Evolutionary conservation across 2,113 vertebrate species (phyloP), one percentile per base, ranked within the genome.

Genomic region (Gavia stellata): DNA sequence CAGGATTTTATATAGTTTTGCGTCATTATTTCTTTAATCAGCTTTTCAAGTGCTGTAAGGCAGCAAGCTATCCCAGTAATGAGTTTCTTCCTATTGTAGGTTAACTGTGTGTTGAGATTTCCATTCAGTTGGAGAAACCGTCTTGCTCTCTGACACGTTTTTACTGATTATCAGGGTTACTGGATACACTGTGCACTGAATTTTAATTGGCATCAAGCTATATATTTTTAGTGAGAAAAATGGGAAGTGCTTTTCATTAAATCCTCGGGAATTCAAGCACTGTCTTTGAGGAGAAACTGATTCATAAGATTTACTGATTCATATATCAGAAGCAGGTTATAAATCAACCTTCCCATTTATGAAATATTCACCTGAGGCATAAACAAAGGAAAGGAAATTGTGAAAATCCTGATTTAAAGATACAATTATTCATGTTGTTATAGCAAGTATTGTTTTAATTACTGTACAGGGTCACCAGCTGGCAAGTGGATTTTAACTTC

Each of bases 81-180:
- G 97, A 97, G 94, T 98, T 96, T 97, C 88, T 94, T 96, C 92
- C 94, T 97, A 94, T 95, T 97, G 95, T 96, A 97, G 96, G 97
- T 96, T 97, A 97, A 97, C 96, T 96, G 88, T 96, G 97, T 95
- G 86, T 95, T 98, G 97, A 97, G 96, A 96, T 97, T 95, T 94
- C 96, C 87, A 92, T 97, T 97, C 93, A 56, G 92, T 93, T 97
- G 84, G 96, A 96, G 90, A 94, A 95, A 96, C 84, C 62, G 44
- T 95, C 96, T 97, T 86, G 80, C 90, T 95, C 26, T 68, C 77
- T 95, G 94, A 95, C 96, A 92, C 96, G 68, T 96, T 97, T 96
- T 97, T 97, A 94, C 97, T 98, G 96, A 96, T 97, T 94, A 98
- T 97, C 97, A 98, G 95, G 97, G 98, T 97, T 97, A 97, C 83